A percentile compares a stretch with the other conserved stretches of the same genome.
phyloP scores from a whole-genome alignment of 2,888 invertebrate genomes.

The Tryphoninae sp. region DNA sequence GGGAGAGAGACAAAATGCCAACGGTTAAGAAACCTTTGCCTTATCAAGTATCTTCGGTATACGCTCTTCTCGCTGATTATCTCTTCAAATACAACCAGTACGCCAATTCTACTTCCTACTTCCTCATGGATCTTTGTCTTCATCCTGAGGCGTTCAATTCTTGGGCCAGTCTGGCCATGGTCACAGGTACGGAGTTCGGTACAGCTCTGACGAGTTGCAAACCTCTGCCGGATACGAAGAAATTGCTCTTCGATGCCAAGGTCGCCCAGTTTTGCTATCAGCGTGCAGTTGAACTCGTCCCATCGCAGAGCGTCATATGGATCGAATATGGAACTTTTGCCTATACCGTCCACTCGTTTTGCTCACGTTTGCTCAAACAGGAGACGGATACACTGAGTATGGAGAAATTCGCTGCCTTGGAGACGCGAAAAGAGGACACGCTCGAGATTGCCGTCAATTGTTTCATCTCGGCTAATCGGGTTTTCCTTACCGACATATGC shows the following conservation, averaged over 20 bases:
- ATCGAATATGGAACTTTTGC: slow-evolving; percentile 96
- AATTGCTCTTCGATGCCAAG: slow-evolving; percentile 87
- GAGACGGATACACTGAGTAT: slow-evolving; percentile 89
- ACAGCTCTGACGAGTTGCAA: slow-evolving; percentile 90
- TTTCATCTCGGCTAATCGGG: slow-evolving; percentile 87
- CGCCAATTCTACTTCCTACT: slow-evolving; percentile 89
- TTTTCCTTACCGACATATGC: slow-evolving; percentile 83
- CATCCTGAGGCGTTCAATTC: slow-evolving; percentile 92
- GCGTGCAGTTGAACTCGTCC: slow-evolving; percentile 89
- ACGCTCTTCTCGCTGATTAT: slow-evolving; percentile 95
- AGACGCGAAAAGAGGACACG: slow-evolving; percentile 90
- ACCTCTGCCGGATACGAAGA: slow-evolving; percentile 79
- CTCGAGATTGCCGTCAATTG: slow-evolving; percentile 90
- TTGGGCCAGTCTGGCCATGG: slow-evolving; percentile 95
- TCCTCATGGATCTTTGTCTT: slow-evolving; percentile 91
- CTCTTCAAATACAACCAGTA: slow-evolving; percentile 94
- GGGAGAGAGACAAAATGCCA: slow-evolving; percentile 84
- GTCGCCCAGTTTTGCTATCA: slow-evolving; percentile 91
- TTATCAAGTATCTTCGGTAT: slow-evolving; percentile 87
- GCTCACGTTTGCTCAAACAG: slow-evolving; percentile 92
- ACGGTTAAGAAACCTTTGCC: slow-evolving; percentile 83
- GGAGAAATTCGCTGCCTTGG: slow-evolving; percentile 88
- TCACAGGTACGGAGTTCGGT: slow-evolving; percentile 90
- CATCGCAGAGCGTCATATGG: slow-evolving; percentile 90
- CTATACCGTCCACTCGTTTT: slow-evolving; percentile 94